phyloP scores from a whole-genome alignment of 1,140 invertebrate genomes.

The Apis dorsata region DNA sequence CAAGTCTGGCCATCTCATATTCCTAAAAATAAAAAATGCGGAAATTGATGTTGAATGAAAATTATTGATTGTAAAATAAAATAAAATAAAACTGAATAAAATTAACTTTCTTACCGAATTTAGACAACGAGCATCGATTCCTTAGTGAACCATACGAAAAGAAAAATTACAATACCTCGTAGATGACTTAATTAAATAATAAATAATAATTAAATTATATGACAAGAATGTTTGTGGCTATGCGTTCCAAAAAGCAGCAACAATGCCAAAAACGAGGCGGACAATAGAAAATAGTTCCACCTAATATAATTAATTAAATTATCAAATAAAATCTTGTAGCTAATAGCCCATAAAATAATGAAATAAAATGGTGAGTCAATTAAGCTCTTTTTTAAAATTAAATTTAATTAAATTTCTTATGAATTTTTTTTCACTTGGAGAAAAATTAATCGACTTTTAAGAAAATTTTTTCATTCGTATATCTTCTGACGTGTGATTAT shows the following conservation, averaged over 20 bases:
- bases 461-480: background rate
- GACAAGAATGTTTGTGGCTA: background rate
- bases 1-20: conserved; percentile 64
- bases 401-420: too few species aligned
- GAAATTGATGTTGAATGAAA: background rate
- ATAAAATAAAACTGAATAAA: background rate
- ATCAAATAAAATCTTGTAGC: background rate
- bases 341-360: background rate
- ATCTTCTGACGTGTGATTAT: conserved; percentile 19
- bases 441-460: background rate
- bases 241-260: conserved; percentile 30
- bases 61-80: background rate
- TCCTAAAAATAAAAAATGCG: conserved; percentile 31
- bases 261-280: conserved; percentile 22
- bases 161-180: background rate
- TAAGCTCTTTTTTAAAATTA: background rate
- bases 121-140: conserved; percentile 2
- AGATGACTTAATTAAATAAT: conserved; percentile 38
- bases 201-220: conserved; percentile 36
- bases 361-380: background rate
- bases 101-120: conserved; percentile 23
- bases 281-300: conserved; percentile 20
- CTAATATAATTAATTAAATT: conserved; percentile 43
- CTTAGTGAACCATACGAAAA: background rate
- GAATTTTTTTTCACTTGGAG: background rate